Base-by-base conservation (phyloP, 2,888 invertebrate species). In the Erebia aethiops region DNA sequence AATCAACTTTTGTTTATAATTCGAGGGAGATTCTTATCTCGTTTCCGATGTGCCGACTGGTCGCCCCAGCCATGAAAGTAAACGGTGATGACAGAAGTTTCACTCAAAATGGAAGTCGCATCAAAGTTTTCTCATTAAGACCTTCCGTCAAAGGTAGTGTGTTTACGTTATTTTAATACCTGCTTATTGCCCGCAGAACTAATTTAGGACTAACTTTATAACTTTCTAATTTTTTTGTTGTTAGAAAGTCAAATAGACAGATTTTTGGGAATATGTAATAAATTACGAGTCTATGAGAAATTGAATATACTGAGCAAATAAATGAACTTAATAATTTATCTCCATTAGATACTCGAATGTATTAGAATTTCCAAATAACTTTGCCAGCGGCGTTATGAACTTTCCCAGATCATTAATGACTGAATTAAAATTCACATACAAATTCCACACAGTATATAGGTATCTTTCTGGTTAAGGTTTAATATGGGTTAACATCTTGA, bases 121-220 rank as follows among this genome's bases (percentile, higher is more conserved):
- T 90, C 86, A 86, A 93, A 92, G 88, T 93, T 93, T 92, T 92
- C 91, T 92, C 92, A 92, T 93, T 92, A 93, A 92, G 87, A 86
- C 83, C 87, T 88, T 84, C 87, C 88, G 86, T 91, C 89, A 90
- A 91, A 91, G 91, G 91, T 91, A 76, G 79, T 80, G 87, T 90
- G 87, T 90, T 91, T 91, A 90, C 87, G 85, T 90, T 90, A 91
- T 91, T 91, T 91, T 88, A 88, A 89, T 87, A 87, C 76, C 78
- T 78, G 80, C 87, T 88, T 85, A 82, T 82, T 82, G 74, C 74
- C 63, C 81, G 80, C 82, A 87, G 88, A 87, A 85, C 84, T 83
- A 83, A 86, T 85, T 87, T 82, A 75, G 75, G 41, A 60, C 54
- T 61, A 69, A 54, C 65, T 52, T 72, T 69, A 26, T 26, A 11